These are phyloP conservation scores for Myotis planiceps DNA, from an alignment of 2,797 vertebrate genomes.

Conservation along the genomic window DNA sequence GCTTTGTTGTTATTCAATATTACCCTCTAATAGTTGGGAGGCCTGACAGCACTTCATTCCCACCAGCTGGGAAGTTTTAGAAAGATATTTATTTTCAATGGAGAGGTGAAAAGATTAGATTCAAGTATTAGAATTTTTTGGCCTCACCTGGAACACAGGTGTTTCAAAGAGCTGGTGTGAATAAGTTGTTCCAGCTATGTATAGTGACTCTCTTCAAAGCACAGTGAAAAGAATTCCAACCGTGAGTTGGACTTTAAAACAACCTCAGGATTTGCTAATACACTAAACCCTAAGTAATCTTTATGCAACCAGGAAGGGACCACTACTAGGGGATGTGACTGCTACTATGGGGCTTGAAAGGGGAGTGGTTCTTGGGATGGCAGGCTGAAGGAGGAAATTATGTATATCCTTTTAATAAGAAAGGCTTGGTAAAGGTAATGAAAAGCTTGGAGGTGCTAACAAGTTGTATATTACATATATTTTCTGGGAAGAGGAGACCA, in stretches of 20 bases:
- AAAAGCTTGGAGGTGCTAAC: background rate
- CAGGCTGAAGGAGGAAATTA: slow-evolving; percentile 20
- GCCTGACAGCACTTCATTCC: slow-evolving; percentile 39
- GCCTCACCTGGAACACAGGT: slow-evolving; percentile 51
- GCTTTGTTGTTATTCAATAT: slow-evolving; percentile 66
- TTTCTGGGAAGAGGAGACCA: background rate
- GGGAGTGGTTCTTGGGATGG: background rate
- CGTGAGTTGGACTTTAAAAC: slow-evolving; percentile 34
- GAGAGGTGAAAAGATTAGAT: slow-evolving; percentile 59
- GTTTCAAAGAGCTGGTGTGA: slow-evolving; percentile 63
- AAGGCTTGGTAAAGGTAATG: slow-evolving; percentile 1
- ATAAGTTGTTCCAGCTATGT: slow-evolving; percentile 27
- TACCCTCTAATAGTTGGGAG: slow-evolving; percentile 35
- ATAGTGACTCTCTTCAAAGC: slow-evolving; percentile 48
- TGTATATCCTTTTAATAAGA: background rate
- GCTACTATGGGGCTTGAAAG: background rate
- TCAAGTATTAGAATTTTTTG: slow-evolving; percentile 25
- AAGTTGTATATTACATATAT: background rate
- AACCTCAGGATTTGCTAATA: slow-evolving; percentile 4
- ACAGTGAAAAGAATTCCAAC: background rate
- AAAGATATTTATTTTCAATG: slow-evolving; percentile 62
- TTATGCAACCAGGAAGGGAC: background rate
- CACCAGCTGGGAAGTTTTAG: slow-evolving; percentile 56
- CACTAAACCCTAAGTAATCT: background rate
- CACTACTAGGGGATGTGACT: background rate